Conservation (phyloP, 2,113 vertebrate species). For the human region GRCh38 chr6:53687501-53688000, state of each 20-base stretch:
- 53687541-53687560: background rate
- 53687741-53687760: background rate
- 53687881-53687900: background rate
- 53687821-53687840: background rate
- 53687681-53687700: background rate
- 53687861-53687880: background rate
- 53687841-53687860: background rate
- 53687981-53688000: background rate
- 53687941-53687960: background rate
- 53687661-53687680: background rate
- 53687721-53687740: background rate
- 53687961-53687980: background rate
- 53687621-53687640: background rate
- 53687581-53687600: background rate
- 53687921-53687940: background rate
- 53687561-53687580: background rate
- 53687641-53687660: background rate
- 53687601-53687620: background rate
- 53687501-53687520: background rate
- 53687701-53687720: background rate
- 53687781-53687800: background rate
- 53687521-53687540: background rate
- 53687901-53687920: background rate
- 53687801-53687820: background rate
- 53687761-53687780: background rate